Percentiles rank a stretch among this genome's conserved stretches.
These are phyloP conservation scores for Bugulina stolonifera DNA, from an alignment of 2,888 invertebrate genomes.

Conservation along the genomic window DNA sequence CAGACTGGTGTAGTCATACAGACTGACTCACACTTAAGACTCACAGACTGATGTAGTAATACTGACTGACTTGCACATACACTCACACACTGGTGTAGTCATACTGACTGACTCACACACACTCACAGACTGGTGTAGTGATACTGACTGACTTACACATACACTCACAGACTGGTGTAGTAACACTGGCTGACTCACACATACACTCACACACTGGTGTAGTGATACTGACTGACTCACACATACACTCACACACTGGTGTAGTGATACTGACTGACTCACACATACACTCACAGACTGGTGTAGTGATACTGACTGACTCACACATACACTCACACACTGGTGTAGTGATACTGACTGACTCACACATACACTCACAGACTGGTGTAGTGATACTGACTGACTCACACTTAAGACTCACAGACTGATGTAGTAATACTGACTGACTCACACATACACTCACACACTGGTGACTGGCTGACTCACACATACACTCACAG, in stretches of 20 bases:
- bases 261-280: not conserved
- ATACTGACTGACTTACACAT: not conserved
- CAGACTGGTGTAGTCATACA: not conserved
- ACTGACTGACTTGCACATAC: conserved; percentile 57
- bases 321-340: too few species aligned
- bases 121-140: too few species aligned
- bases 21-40: not conserved
- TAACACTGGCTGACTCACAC: not conserved
- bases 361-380: not conserved
- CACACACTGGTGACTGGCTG: too few species aligned
- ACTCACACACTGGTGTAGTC: not conserved
- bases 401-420: too few species aligned
- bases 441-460: too few species aligned
- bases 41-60: not conserved
- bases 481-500: not conserved
- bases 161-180: not conserved
- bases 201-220: not conserved
- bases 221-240: conserved; percentile 56
- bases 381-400: conserved; percentile 31
- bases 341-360: not conserved
- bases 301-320: too few species aligned
- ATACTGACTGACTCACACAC: too few species aligned
- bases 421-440: too few species aligned
- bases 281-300: not conserved
- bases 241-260: too few species aligned